These are phyloP conservation scores for Anthoscopus minutus DNA, from an alignment of 2,113 vertebrate genomes.

Conservation along the genomic window DNA sequence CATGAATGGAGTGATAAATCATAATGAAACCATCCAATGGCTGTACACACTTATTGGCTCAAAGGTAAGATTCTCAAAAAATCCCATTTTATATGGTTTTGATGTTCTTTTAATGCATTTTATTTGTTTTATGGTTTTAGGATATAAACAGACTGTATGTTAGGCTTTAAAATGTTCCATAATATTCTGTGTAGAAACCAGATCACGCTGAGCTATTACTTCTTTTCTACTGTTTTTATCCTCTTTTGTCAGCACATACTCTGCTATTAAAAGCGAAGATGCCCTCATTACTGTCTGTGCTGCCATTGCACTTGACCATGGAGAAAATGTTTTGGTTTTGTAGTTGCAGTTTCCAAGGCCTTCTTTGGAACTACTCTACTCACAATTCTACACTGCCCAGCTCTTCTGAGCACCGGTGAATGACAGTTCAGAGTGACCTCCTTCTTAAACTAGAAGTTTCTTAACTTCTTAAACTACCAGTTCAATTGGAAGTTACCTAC, in stretches of 20 bases:
- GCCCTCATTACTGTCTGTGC: not conserved
- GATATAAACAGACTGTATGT: not conserved
- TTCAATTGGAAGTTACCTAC: not conserved
- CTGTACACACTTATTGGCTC: constrained; percentile 91
- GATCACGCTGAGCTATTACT: not conserved
- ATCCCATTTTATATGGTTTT: not conserved
- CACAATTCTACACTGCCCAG: not conserved
- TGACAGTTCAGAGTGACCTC: not conserved
- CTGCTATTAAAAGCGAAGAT: not conserved
- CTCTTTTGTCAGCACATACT: not conserved
- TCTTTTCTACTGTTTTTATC: not conserved
- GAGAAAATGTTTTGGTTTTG: not conserved
- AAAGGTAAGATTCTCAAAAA: constrained; percentile 78
- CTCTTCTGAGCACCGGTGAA: not conserved
- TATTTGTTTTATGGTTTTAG: not conserved
- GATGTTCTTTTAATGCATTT: not conserved
- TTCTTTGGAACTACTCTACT: not conserved
- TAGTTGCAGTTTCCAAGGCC: not conserved
- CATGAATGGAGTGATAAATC: constrained; percentile 95
- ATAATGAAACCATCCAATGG: constrained; percentile 96
- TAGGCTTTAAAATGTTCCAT: not conserved
- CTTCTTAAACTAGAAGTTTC: not conserved
- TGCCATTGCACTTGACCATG: not conserved
- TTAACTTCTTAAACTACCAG: too few relatives aligned
- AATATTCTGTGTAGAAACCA: not conserved